Conservation (phyloP, 2,888 invertebrate genomes). For the Choristoneura rosaceana region DNA sequence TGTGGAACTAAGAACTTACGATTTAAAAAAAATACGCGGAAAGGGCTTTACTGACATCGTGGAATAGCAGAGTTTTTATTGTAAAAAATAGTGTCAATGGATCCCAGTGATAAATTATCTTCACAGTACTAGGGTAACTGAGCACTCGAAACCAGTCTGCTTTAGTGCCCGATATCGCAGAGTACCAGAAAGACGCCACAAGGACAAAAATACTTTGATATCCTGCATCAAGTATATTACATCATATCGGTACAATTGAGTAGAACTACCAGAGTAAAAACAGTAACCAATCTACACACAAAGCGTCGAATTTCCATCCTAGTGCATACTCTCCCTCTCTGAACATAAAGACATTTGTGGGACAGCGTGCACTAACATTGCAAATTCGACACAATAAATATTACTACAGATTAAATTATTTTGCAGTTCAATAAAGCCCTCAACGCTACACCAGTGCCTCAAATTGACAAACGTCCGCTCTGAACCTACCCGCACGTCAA, state of each 20-base stretch:
- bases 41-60: slow-evolving; percentile 64
- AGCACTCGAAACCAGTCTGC: background rate
- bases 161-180: background rate
- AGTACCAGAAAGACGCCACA: background rate
- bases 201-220: background rate
- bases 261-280: slow-evolving; percentile 3
- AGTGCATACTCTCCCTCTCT: too few species aligned
- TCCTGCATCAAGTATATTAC: background rate
- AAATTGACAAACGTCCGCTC: slow-evolving; percentile 74
- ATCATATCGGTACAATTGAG: background rate
- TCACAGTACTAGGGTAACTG: background rate
- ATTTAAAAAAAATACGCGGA: slow-evolving; percentile 71
- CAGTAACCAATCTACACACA: background rate
- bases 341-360: too few species aligned
- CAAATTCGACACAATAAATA: background rate
- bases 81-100: slow-evolving; percentile 19
- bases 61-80: slow-evolving; percentile 41
- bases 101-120: background rate
- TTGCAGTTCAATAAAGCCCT: slow-evolving; percentile 63
- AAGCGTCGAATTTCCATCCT: background rate
- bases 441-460: slow-evolving; percentile 60
- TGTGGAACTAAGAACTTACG: slow-evolving; percentile 82
- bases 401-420: background rate
- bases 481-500: slow-evolving; percentile 74
- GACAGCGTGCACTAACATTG: too few species aligned